Evolutionary conservation across 2,797 vertebrate species (phyloP), one percentile per base, ranked within the genome.

Genomic region (Vespertilio murinus): DNA sequence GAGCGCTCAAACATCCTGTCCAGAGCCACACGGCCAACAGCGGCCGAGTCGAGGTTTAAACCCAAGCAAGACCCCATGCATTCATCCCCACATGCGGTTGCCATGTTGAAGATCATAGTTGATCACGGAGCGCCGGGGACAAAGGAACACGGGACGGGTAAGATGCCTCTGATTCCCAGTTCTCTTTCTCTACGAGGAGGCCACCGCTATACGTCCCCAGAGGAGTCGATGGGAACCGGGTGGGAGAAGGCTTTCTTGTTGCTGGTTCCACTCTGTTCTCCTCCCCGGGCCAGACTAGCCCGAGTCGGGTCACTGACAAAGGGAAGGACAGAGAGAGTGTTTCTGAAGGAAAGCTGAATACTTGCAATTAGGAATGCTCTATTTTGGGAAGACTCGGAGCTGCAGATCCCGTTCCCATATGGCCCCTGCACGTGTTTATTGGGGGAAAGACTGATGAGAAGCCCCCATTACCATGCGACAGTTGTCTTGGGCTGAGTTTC

Each of bases 381-480:
- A 59, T 84, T 90, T 90, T 0, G 25, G 80, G 54, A 71, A 59
- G 67, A 49, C 65, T 8, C 59, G 82, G 79, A 23, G 0, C 38
- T 11, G 30, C 18, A 9, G 93, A 38, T 5, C n/a, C 28, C 49
- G 59, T 85, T 35, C 74, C 73, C 85, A 47, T 52, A 45, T 56
- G 59, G 30, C 69, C 56, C 30, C 25, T 45, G 6, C 22, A 23
- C 64, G 78, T 54, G 54, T 87, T 93, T 92, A 84, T 93, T 77
- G 61, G 95, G 94, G 95, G 92, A 97, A 96, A 94, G 93, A 64
- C 91, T 96, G 96, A 97, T 92, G 90, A 96, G 97, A 97, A 97
- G 93, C 73, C 47, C 47, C 96, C 88, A 79, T 82, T 88, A 77
- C 83, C 65, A 45, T 73, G 93, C 71, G 93, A 95, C 64, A 73